Evolutionary conservation across 2,113 vertebrate species (phyloP).

Genomic region (Thunnus maccoyii): DNA sequence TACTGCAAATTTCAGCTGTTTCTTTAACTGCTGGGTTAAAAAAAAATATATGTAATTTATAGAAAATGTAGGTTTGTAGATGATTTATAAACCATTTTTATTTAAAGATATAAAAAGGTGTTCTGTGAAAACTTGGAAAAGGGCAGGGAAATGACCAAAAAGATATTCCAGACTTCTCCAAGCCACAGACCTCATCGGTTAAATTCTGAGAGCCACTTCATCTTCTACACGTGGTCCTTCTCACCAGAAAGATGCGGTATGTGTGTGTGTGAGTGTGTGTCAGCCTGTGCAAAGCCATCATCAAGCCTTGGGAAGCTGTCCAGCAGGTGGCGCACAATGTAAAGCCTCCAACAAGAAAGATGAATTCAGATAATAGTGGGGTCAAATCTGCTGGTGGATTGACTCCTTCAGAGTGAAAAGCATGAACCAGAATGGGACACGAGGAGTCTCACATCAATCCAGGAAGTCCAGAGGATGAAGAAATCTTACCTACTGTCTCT

Average conservation of each 20-base stretch:
- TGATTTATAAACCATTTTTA: slow-evolving; percentile 76
- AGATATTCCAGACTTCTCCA: slow-evolving; percentile 27
- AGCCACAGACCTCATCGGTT: slow-evolving; percentile 20
- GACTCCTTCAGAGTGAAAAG: slow-evolving; percentile 2
- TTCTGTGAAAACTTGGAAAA: slow-evolving; percentile 46
- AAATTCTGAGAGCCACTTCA: slow-evolving; percentile 11
- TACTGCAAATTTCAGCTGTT: slow-evolving; percentile 62
- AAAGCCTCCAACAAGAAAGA: neutral
- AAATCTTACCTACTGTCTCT: slow-evolving; percentile 16
- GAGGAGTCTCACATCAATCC: neutral
- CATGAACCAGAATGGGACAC: neutral
- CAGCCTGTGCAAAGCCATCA: neutral
- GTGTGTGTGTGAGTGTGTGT: no score
- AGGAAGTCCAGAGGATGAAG: slow-evolving; percentile 9
- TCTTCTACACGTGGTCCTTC: neutral
- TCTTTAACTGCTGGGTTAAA: slow-evolving; percentile 56
- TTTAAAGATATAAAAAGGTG: slow-evolving; percentile 63
- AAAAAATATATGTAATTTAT: slow-evolving; percentile 68
- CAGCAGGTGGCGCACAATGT: neutral
- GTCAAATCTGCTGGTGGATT: slow-evolving; percentile 27
- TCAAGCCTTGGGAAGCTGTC: slow-evolving; percentile 3
- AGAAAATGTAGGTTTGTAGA: slow-evolving; percentile 72
- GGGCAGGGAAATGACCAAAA: slow-evolving; percentile 47
- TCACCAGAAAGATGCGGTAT: neutral
- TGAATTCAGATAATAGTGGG: neutral